phyloP scores from a whole-genome alignment of 2,888 invertebrate species.

The Hartigia nigra region DNA sequence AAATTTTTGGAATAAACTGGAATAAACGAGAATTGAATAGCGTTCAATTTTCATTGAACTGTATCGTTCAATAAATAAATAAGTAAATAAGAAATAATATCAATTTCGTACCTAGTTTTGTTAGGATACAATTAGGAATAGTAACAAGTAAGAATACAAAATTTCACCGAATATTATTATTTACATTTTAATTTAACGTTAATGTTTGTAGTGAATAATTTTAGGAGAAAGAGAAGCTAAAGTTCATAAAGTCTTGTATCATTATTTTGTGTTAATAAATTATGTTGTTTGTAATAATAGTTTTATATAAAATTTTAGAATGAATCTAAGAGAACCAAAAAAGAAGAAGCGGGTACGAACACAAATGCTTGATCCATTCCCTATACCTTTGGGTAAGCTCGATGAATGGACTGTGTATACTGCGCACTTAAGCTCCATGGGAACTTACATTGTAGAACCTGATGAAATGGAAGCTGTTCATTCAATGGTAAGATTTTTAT shows the following conservation, averaged over 20 bases:
- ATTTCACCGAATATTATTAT: background rate
- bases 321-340: slow-evolving; percentile 69
- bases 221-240: background rate
- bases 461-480: slow-evolving; percentile 73
- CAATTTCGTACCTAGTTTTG: background rate
- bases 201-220: background rate
- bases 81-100: background rate
- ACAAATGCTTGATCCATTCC: slow-evolving; percentile 58
- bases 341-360: slow-evolving; percentile 66
- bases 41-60: background rate
- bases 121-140: background rate
- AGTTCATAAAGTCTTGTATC: slow-evolving; percentile 10
- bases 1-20: background rate
- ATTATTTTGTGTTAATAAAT: background rate
- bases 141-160: background rate
- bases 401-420: slow-evolving; percentile 69
- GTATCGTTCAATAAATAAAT: background rate
- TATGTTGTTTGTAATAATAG: background rate
- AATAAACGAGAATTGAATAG: background rate
- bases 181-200: background rate
- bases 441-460: slow-evolving; percentile 72
- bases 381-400: slow-evolving; percentile 64
- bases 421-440: slow-evolving; percentile 76
- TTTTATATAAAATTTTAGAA: slow-evolving; percentile 54
- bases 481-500: slow-evolving; percentile 67